These are phyloP conservation scores for Cettia cetti DNA, from an alignment of 2,113 vertebrate genomes.

Conservation along the genomic window DNA sequence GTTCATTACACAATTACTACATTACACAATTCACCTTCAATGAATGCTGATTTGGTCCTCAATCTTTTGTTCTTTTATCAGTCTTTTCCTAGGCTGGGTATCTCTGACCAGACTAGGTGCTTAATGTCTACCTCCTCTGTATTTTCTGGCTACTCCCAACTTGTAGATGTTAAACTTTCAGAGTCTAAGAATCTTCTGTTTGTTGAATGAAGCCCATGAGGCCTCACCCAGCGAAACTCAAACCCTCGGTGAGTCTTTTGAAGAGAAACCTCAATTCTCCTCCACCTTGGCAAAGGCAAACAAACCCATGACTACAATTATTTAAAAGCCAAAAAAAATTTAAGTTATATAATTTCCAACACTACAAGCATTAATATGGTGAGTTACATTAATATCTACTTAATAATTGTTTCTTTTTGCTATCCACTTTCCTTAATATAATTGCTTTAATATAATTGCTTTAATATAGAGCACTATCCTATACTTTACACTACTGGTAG, in stretches of 20 bases:
- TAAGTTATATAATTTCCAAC: background rate
- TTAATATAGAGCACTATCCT: background rate
- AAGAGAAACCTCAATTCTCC: background rate
- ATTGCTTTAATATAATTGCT: background rate
- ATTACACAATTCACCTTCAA: background rate
- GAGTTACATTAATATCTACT: background rate
- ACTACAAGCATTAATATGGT: background rate
- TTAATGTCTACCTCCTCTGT: background rate
- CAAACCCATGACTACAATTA: background rate
- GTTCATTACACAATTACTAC: too few species aligned
- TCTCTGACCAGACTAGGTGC: background rate
- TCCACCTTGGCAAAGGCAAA: background rate
- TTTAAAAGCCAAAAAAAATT: background rate
- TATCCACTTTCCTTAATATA: background rate
- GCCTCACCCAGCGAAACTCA: background rate
- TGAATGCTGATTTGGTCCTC: background rate
- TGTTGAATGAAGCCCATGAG: background rate
- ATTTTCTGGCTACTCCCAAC: background rate
- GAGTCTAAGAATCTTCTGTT: background rate
- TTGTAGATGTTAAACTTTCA: background rate
- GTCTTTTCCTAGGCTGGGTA: background rate
- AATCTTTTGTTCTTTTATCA: background rate
- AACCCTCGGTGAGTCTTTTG: background rate
- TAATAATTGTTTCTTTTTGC: background rate
- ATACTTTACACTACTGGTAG: background rate